Conservation (phyloP, 2,888 invertebrate genomes). For the Eupithecia insigniata region DNA sequence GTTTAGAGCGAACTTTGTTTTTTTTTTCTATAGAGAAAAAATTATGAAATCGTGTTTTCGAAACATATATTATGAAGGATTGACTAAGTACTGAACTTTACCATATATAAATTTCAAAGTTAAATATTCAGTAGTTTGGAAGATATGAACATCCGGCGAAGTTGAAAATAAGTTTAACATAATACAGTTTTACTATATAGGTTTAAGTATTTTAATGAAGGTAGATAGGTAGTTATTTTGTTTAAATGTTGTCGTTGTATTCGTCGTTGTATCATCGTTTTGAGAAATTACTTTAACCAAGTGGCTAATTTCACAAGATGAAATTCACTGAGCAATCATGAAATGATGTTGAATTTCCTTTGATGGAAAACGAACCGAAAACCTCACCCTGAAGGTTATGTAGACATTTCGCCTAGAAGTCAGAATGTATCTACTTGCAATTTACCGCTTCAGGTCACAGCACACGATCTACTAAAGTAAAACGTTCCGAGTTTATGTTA, state of each 20-base stretch:
- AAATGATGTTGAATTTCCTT: constrained; percentile 34
- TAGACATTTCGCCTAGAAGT: constrained; percentile 32
- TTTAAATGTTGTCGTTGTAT: not conserved
- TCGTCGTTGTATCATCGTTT: not conserved
- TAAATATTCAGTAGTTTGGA: too few relatives aligned
- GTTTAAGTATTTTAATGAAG: not conserved
- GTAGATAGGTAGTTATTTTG: not conserved
- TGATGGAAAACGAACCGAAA: constrained; percentile 27
- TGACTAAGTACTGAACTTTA: too few relatives aligned
- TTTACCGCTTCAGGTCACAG: constrained; percentile 70
- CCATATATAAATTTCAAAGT: too few relatives aligned
- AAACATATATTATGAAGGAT: too few relatives aligned
- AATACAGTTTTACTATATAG: not conserved
- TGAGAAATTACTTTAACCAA: not conserved
- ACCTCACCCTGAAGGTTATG: constrained; percentile 12
- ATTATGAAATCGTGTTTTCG: too few relatives aligned
- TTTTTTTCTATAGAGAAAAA: too few relatives aligned
- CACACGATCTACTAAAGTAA: constrained; percentile 59
- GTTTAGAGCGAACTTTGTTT: too few relatives aligned
- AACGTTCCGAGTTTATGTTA: constrained; percentile 47
- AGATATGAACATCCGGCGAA: too few relatives aligned
- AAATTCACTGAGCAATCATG: constrained; percentile 42
- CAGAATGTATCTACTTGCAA: constrained; percentile 51
- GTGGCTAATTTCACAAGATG: constrained; percentile 23
- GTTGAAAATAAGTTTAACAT: too few relatives aligned